Conservation (phyloP, 2,888 invertebrate species). For the Spodoptera littoralis region DNA sequence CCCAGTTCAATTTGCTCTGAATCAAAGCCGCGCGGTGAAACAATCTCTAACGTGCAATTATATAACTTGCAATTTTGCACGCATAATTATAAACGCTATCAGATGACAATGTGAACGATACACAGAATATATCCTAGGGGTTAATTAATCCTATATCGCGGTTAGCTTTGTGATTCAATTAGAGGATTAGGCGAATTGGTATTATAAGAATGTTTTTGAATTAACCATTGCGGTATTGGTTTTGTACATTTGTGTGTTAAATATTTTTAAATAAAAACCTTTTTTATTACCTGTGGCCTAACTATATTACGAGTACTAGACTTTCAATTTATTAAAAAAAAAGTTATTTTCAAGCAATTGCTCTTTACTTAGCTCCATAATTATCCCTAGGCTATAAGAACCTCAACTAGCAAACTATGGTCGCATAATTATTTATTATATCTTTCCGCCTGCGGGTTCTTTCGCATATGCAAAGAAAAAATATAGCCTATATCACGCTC, state of each 20-base stretch:
- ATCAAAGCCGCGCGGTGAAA: conserved; percentile 70
- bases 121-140: conserved; percentile 60
- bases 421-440: too few relatives aligned
- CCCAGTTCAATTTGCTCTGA: conserved; percentile 85
- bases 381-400: too few relatives aligned
- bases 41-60: conserved; percentile 66
- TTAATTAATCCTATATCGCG: conserved; percentile 61
- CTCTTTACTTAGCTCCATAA: too few relatives aligned
- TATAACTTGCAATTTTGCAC: conserved; percentile 63
- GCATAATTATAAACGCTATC: conserved; percentile 72
- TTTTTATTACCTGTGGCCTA: too few relatives aligned
- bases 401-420: too few relatives aligned
- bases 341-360: too few relatives aligned
- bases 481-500: too few relatives aligned
- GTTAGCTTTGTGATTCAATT: conserved; percentile 63
- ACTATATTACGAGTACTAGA: too few relatives aligned
- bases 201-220: conserved; percentile 33
- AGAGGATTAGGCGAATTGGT: conserved; percentile 50
- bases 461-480: too few relatives aligned
- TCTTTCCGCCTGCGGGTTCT: too few relatives aligned
- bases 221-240: conserved; percentile 16
- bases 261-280: neutral
- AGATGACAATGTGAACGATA: conserved; percentile 64
- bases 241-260: neutral
- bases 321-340: too few relatives aligned